Evolutionary conservation across 2,888 invertebrate species (phyloP).

Genomic region (Caenorhabditis uteleia): DNA sequence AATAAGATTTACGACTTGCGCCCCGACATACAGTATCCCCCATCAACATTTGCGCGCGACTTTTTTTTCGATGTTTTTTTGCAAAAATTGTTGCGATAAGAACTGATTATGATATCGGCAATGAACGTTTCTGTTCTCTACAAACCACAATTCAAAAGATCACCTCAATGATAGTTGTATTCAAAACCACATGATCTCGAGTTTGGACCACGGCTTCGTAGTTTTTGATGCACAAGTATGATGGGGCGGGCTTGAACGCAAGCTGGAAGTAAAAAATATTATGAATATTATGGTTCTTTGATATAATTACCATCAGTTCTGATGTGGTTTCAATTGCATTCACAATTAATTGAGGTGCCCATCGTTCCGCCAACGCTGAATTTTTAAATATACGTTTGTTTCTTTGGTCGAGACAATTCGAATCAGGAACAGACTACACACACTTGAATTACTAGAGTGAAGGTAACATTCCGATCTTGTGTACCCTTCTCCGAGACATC

Average conservation of each 20-base stretch:
- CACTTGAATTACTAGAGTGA: no score
- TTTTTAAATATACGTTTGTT: slow-evolving; percentile 6
- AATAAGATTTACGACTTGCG: no score
- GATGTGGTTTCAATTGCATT: slow-evolving; percentile 18
- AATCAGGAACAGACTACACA: no score
- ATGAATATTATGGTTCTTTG: not conserved
- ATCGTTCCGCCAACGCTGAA: slow-evolving; percentile 29
- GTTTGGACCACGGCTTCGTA: slow-evolving; percentile 20
- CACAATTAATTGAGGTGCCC: slow-evolving; percentile 28
- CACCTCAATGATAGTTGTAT: slow-evolving; percentile 22
- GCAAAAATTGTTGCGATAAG: no score
- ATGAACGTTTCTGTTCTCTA: slow-evolving; percentile 15
- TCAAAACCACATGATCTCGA: slow-evolving; percentile 10
- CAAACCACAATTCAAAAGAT: no score
- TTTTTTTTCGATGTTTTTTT: no score
- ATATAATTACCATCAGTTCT: slow-evolving; percentile 8
- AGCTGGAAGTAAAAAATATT: slow-evolving; percentile 7
- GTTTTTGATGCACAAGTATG: slow-evolving; percentile 16
- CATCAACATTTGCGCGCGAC: no score
- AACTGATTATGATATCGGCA: no score
- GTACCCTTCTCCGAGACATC: no score
- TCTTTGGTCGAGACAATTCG: no score
- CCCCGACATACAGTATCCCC: no score
- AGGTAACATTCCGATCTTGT: no score
- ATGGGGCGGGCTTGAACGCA: slow-evolving; percentile 18